These are phyloP conservation scores for Caenorhabditis elegans DNA, from an alignment of 1,140 invertebrate genomes.

Conservation along the genomic window DNA sequence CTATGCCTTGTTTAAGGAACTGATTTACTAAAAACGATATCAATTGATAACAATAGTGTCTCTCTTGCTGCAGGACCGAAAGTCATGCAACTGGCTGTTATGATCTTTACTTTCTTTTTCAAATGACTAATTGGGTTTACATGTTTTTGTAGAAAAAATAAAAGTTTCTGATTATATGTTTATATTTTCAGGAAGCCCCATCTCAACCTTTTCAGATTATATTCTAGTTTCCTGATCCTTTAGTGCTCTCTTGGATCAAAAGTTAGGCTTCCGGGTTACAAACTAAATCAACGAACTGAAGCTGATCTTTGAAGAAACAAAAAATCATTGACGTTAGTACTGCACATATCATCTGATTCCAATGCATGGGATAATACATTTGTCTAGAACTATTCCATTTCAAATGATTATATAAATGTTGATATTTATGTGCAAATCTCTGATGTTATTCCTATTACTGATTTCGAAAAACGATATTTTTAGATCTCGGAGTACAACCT, in stretches of 20 bases:
- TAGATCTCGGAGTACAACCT: too few relatives aligned
- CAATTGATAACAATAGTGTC: neutral
- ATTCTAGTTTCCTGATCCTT: neutral
- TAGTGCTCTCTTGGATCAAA: neutral
- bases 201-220: neutral
- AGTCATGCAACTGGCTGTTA: neutral
- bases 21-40: neutral
- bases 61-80: neutral
- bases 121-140: neutral
- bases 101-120: neutral
- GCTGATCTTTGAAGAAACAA: neutral
- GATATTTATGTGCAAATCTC: neutral
- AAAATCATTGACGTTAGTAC: neutral
- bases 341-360: neutral
- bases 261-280: neutral
- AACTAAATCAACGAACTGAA: neutral
- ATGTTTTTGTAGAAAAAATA: neutral
- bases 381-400: too few relatives aligned
- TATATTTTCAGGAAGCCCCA: neutral
- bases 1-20: neutral
- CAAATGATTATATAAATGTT: too few relatives aligned
- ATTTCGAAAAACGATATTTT: too few relatives aligned
- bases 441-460: too few relatives aligned
- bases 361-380: neutral
- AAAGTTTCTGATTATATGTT: neutral